Conservation (phyloP, 2,888 invertebrate species). For the Chaetogeoica ovagalla region DNA sequence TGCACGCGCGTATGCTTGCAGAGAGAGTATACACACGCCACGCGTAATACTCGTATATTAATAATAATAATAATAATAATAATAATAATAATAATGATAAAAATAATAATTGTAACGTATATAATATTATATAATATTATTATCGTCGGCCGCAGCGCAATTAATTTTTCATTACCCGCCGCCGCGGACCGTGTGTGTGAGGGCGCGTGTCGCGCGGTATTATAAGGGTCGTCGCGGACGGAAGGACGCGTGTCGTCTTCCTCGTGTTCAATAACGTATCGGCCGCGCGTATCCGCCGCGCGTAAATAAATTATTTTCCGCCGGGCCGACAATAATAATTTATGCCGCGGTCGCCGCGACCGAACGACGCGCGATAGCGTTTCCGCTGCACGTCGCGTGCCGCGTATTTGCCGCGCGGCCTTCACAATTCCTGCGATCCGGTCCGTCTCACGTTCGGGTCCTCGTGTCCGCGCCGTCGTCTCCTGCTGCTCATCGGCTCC, state of each 20-base stretch:
- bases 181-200: constrained; percentile 13
- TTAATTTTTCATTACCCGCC: constrained; percentile 33
- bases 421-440: background rate
- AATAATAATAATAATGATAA: no score
- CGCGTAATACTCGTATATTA: no score
- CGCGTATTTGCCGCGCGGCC: no score
- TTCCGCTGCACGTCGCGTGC: no score
- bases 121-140: background rate
- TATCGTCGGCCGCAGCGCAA: constrained; percentile 6
- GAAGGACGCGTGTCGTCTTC: constrained; percentile 23
- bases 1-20: no score
- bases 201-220: background rate
- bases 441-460: background rate
- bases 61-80: no score
- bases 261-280: constrained; percentile 3
- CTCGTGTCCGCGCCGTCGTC: no score
- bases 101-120: no score
- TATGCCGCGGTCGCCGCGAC: background rate
- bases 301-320: constrained; percentile 30
- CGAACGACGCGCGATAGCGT: background rate
- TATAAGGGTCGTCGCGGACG: no score
- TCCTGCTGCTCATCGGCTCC: no score
- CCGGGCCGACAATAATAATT: background rate
- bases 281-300: background rate
- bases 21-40: no score